These are phyloP conservation scores for Cygnus olor DNA, from an alignment of 2,797 vertebrate species.

Conservation along the genomic window DNA sequence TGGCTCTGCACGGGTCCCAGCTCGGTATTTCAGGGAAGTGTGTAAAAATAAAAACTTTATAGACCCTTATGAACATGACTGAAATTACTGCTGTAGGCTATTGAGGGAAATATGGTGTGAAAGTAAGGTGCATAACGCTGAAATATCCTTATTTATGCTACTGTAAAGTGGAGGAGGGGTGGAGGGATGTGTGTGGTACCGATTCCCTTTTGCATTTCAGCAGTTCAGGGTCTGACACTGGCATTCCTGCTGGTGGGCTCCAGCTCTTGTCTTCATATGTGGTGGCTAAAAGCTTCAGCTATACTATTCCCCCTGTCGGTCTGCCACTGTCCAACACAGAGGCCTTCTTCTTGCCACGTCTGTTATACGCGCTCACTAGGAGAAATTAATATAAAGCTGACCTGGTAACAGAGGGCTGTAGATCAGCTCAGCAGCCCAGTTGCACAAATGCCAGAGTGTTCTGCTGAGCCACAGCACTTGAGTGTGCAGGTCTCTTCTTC, in stretches of 20 bases:
- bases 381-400: background rate
- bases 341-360: fast-evolving
- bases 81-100: background rate
- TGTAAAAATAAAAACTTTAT: background rate
- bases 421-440: fast-evolving
- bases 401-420: background rate
- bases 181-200: background rate
- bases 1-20: background rate
- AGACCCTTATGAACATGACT: background rate
- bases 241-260: fast-evolving
- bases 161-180: background rate
- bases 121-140: background rate
- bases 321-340: background rate
- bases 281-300: background rate
- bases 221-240: no score
- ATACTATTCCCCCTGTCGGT: fast-evolving
- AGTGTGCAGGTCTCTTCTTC: background rate
- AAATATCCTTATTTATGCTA: background rate
- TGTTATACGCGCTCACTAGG: fast-evolving
- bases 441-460: background rate
- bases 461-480: background rate
- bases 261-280: background rate
- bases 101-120: background rate
- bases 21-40: background rate
- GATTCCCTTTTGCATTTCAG: background rate